Percentiles rank a stretch among this genome's conserved stretches.
Conservation (phyloP, 2,888 invertebrate genomes). For the Dromius quadrimaculatus region DNA sequence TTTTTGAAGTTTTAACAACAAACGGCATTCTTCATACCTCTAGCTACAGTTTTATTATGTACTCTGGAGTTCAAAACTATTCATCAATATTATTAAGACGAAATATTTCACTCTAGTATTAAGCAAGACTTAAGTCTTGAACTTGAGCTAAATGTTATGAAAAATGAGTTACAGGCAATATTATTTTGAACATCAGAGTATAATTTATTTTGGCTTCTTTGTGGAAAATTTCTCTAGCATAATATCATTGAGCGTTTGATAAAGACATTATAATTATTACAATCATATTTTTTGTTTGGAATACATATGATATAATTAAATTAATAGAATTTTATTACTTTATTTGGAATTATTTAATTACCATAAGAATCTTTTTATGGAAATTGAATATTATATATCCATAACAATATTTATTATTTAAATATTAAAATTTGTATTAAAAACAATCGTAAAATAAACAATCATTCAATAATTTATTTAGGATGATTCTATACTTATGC, state of each 20-base stretch:
- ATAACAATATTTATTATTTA: not conserved
- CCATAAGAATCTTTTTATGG: slow-evolving; percentile 6
- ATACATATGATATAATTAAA: slow-evolving; percentile 1
- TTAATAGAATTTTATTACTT: not conserved
- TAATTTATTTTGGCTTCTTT: not conserved
- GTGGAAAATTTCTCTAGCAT: slow-evolving; percentile 24
- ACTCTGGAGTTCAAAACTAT: slow-evolving; percentile 33
- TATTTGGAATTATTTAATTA: slow-evolving; percentile 2
- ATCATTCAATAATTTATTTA: too few species aligned
- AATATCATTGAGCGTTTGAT: slow-evolving; percentile 29
- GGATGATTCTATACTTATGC: too few species aligned
- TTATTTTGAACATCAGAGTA: slow-evolving; percentile 35
- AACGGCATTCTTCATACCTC: slow-evolving; percentile 17
- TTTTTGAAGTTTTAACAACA: slow-evolving; percentile 14
- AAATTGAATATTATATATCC: not conserved
- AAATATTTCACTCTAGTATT: slow-evolving; percentile 36
- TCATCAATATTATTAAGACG: slow-evolving; percentile 8
- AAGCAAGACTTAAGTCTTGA: slow-evolving; percentile 19
- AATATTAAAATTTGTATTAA: slow-evolving; percentile 1
- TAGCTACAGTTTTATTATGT: slow-evolving; percentile 23
- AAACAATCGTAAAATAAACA: slow-evolving; percentile 1
- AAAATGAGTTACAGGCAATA: slow-evolving; percentile 10
- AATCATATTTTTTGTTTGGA: slow-evolving; percentile 12
- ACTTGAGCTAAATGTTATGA: slow-evolving; percentile 32
- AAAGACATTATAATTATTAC: slow-evolving; percentile 10